Conservation (phyloP, 2,797 vertebrate species). For the Acrossocheilus fasciatus region DNA sequence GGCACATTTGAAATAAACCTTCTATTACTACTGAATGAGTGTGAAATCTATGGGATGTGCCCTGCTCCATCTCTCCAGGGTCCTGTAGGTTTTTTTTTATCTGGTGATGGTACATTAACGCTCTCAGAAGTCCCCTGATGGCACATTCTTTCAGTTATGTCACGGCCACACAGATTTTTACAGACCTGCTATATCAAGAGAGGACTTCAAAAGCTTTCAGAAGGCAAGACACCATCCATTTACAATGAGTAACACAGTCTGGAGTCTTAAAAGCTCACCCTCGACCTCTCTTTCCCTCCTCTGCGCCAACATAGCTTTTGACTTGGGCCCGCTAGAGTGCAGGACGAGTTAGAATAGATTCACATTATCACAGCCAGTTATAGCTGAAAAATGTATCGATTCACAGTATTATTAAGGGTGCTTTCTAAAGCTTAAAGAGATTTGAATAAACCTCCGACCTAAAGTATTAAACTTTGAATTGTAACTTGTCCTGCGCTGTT, state of each 20-base stretch:
- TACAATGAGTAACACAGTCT: constrained; percentile 54
- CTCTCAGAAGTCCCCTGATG: constrained; percentile 45
- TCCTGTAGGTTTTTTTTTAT: constrained; percentile 35
- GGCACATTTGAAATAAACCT: constrained; percentile 42
- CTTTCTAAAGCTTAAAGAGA: constrained; percentile 5
- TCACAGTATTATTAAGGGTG: background rate
- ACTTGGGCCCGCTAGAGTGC: constrained; percentile 17
- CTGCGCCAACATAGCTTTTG: constrained; percentile 31
- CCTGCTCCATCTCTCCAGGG: constrained; percentile 25
- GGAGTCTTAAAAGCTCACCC: constrained; percentile 50
- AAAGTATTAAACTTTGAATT: background rate
- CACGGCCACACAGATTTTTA: constrained; percentile 36
- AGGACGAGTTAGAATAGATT: constrained; percentile 1
- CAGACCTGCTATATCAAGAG: constrained; percentile 32
- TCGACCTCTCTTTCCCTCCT: constrained; percentile 33
- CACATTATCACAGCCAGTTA: constrained; percentile 36
- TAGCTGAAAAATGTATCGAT: constrained; percentile 4
- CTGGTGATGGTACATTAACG: constrained; percentile 56
- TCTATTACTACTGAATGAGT: constrained; percentile 27
- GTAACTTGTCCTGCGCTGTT: background rate
- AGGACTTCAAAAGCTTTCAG: constrained; percentile 52
- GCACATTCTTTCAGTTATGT: constrained; percentile 51
- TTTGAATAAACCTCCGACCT: background rate
- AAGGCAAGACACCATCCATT: constrained; percentile 48
- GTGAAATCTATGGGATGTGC: constrained; percentile 27